Base-by-base conservation (phyloP, 2,888 invertebrate species). In the Dichetophora obliterata region DNA sequence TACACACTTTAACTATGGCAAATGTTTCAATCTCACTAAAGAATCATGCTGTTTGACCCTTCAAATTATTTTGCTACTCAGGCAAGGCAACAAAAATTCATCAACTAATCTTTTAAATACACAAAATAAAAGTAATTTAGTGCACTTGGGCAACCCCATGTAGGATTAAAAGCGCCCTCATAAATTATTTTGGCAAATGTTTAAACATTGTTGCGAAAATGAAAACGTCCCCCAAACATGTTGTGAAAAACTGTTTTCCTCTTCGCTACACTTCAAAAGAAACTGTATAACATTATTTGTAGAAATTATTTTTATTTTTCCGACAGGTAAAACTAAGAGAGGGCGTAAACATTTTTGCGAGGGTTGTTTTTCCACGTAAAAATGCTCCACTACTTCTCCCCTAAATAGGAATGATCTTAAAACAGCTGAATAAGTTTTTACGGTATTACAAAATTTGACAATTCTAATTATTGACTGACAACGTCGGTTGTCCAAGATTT, bases 241-340 rank as follows among this genome's bases (percentile, higher is more conserved):
- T 14, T 43, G 43, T 2, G 43, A 2, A 43, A 31, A 31, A 54
- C 11, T 34, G 14, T 61, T 63, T 34, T 63, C 34, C 63, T n/a
- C 27, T 34, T 63, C 63, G 16, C 34, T 63, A 31, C 27, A 63
- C 63, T 63, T 63, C 63, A 63, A 63, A 63, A n/a, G 54, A 54
- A 54, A 31, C n/a, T 31, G 8, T 63, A 19, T 14, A 59, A 59
- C 19, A 59, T 3, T 4, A 24, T 59, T 63, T 11, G 27, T 24
- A 31, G 14, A 31, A 61, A 31, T 34, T 34, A n/a, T 31, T 16
- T 63, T 63, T 11, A 43, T 43, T 31, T 63, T 63, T 63, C n/a
- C 16, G 34, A 31, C 63, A 34, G 34, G 63, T 63, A 63, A 34
- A 63, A 27, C 63, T 24, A 14, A 61, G 19, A 24, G 63, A 34